Conservation (phyloP, 2,797 vertebrate species). For the Spinibarbus caldwelli region DNA sequence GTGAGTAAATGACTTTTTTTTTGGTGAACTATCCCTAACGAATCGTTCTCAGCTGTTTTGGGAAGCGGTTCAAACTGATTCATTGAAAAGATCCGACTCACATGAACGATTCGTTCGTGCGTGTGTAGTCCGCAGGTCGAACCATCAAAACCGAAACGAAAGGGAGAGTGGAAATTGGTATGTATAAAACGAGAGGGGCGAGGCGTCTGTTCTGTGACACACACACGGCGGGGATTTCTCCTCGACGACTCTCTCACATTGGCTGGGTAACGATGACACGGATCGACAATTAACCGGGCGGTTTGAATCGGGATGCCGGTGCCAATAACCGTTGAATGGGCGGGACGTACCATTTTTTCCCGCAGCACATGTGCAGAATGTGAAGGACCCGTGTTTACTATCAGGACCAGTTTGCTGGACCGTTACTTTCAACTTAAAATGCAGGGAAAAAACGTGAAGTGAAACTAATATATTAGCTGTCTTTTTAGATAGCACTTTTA, state of each 20-base stretch:
- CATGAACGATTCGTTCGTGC: not conserved
- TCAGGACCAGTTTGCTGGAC: not conserved
- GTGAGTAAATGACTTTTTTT: not conserved
- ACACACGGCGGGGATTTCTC: constrained; percentile 53
- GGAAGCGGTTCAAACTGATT: not conserved
- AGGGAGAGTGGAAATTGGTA: constrained; percentile 17
- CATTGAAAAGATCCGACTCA: not conserved
- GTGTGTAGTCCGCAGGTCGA: not conserved
- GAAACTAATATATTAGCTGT: not conserved
- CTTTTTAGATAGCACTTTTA: not conserved
- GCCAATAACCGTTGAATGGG: constrained; percentile 60
- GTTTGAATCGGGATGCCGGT: constrained; percentile 54
- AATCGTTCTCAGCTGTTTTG: not conserved
- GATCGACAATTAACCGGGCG: constrained; percentile 38
- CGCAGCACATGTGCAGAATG: constrained; percentile 7
- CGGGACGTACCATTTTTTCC: constrained; percentile 58
- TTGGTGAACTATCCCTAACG: not conserved
- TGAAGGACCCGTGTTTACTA: constrained; percentile 4
- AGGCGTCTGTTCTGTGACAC: constrained; percentile 34
- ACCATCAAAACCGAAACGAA: constrained; percentile 37
- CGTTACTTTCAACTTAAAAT: not conserved
- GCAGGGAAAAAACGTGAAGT: not conserved
- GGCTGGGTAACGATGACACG: constrained; percentile 50
- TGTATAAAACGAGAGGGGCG: constrained; percentile 28
- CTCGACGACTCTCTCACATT: constrained; percentile 46